Conservation (phyloP, 2,797 vertebrate genomes). For the Pithecia hirsuta region DNA sequence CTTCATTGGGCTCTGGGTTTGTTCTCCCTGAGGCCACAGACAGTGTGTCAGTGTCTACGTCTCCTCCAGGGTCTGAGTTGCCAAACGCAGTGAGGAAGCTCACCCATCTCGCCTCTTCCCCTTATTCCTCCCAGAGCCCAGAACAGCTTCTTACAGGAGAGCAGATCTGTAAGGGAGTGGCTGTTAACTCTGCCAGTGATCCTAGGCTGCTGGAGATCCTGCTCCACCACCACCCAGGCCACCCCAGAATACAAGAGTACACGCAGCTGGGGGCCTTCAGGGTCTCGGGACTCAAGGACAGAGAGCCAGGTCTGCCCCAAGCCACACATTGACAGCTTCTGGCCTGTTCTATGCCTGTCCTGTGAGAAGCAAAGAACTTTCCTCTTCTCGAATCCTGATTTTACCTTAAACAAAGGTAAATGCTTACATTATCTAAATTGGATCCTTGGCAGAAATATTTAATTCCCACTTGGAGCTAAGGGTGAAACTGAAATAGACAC, state of each 20-base stretch:
- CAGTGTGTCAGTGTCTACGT: not conserved
- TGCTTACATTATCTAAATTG: not conserved
- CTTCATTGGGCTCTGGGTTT: not conserved
- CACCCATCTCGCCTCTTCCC: not conserved
- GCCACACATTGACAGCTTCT: not conserved
- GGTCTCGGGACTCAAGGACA: not conserved
- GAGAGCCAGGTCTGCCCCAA: not conserved
- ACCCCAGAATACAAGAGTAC: not conserved
- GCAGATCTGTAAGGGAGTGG: not conserved
- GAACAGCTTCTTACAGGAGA: not conserved
- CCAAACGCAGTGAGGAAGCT: rapidly evolving
- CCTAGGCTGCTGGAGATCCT: rapidly evolving
- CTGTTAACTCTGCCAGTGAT: rapidly evolving
- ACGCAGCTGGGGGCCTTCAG: rapidly evolving
- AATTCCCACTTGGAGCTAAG: not conserved
- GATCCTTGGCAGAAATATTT: rapidly evolving
- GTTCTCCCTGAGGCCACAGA: not conserved
- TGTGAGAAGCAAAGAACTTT: not conserved
- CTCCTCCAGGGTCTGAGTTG: rapidly evolving
- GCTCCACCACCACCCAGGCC: not conserved
- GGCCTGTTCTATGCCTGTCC: not conserved
- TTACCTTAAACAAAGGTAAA: not conserved
- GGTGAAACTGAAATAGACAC: not conserved
- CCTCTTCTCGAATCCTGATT: not conserved
- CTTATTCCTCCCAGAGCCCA: not conserved